Evolutionary conservation across 2,113 vertebrate genomes (phyloP).

Genomic region (Madoqua kirkii): DNA sequence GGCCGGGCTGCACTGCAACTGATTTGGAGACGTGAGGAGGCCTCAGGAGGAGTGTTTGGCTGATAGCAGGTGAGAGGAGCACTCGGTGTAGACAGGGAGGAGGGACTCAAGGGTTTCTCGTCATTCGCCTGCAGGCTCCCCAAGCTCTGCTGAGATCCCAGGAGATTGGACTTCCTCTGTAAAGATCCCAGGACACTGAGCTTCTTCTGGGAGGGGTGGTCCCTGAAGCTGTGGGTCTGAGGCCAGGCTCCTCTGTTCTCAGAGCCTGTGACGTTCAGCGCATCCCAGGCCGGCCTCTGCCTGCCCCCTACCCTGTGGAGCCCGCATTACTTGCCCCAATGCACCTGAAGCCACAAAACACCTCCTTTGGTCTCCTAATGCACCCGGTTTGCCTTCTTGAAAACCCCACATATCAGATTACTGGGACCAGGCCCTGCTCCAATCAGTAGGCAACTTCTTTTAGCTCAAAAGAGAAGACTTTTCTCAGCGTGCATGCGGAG

Average conservation of each 20-base stretch:
- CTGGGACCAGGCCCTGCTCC: rapidly evolving
- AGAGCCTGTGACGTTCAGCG: rapidly evolving
- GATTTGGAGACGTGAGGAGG: background rate
- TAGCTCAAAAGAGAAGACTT: too few relatives aligned
- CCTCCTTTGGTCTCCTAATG: rapidly evolving
- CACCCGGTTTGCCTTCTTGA: background rate
- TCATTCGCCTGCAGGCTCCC: rapidly evolving
- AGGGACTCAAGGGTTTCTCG: background rate
- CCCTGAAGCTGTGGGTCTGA: rapidly evolving
- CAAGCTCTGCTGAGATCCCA: background rate
- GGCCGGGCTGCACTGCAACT: background rate
- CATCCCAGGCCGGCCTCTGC: background rate
- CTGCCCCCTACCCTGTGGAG: rapidly evolving
- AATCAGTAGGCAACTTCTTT: background rate
- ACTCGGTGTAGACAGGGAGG: rapidly evolving
- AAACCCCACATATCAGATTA: too few relatives aligned
- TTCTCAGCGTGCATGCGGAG: rapidly evolving
- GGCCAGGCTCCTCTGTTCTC: rapidly evolving
- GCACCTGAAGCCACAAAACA: rapidly evolving
- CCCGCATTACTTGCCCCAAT: rapidly evolving
- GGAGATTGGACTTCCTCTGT: background rate
- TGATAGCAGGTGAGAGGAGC: rapidly evolving
- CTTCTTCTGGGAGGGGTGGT: rapidly evolving
- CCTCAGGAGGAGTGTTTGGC: rapidly evolving
- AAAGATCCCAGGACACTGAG: background rate